These are phyloP conservation scores for Centroberyx gerrardi DNA, from an alignment of 2,797 vertebrate species.

Conservation along the genomic window DNA sequence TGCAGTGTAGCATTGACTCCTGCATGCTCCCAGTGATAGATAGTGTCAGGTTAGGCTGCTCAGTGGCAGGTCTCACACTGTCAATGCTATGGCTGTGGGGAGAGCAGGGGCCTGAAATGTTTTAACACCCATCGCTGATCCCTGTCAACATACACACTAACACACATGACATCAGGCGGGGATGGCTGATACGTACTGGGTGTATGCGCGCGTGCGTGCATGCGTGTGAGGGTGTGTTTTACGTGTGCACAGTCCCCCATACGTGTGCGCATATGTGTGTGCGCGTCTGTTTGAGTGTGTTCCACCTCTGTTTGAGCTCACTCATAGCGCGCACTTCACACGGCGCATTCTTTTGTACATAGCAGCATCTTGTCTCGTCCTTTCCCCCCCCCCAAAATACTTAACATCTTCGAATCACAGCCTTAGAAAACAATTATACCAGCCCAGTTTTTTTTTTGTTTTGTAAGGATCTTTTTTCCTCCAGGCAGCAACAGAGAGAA, in stretches of 20 bases:
- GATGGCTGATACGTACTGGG: constrained; percentile 30
- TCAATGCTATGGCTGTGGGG: constrained; percentile 75
- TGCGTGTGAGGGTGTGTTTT: constrained; percentile 38
- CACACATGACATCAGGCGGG: constrained; percentile 69
- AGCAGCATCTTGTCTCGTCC: constrained; percentile 49
- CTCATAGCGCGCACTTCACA: constrained; percentile 32
- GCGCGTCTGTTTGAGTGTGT: constrained; percentile 6
- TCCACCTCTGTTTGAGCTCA: neutral
- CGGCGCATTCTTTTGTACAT: constrained; percentile 56
- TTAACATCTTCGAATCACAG: constrained; percentile 77
- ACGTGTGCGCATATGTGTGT: constrained; percentile 11
- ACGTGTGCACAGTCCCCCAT: constrained; percentile 20
- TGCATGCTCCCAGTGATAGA: constrained; percentile 82
- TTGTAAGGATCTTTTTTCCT: constrained; percentile 70
- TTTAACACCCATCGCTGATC: constrained; percentile 82
- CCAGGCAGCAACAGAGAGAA: constrained; percentile 77
- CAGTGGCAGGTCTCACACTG: constrained; percentile 79
- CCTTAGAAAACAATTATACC: constrained; percentile 81
- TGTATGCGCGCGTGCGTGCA: constrained; percentile 53
- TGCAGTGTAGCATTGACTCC: constrained; percentile 82
- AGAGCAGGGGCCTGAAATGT: constrained; percentile 78
- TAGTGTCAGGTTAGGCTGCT: constrained; percentile 83
- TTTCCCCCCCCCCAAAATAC: constrained; percentile 58
- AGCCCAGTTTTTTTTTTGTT: constrained; percentile 69
- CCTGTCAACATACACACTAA: constrained; percentile 81